A percentile compares a stretch with the other conserved stretches of the same genome.
These are phyloP conservation scores for Zeuzera pyrina DNA, from an alignment of 2,888 invertebrate genomes.

Conservation along the genomic window DNA sequence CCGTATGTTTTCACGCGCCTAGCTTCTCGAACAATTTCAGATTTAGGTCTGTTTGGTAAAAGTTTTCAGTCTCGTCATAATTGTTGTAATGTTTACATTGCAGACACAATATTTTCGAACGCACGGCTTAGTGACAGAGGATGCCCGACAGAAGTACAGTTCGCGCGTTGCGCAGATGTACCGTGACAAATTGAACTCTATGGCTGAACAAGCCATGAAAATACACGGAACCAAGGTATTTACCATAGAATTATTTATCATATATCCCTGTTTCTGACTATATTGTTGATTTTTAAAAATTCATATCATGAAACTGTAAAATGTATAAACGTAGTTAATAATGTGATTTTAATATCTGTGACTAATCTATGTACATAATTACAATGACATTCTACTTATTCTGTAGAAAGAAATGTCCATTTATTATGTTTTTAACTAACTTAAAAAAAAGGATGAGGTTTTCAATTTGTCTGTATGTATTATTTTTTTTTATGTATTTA, in stretches of 20 bases:
- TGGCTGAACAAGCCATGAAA: constrained; percentile 91
- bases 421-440: too few relatives aligned
- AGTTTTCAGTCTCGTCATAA: background rate
- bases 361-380: too few relatives aligned
- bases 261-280: constrained; percentile 2
- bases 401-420: too few relatives aligned
- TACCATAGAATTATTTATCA: constrained; percentile 7
- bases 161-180: constrained; percentile 96
- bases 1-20: constrained; percentile 70
- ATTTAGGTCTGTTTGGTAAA: background rate
- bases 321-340: too few relatives aligned
- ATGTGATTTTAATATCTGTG: too few relatives aligned
- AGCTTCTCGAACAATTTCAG: background rate
- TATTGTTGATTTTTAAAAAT: constrained; percentile 6
- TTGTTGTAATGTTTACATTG: constrained; percentile 18
- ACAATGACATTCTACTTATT: too few relatives aligned
- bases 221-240: constrained; percentile 89
- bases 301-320: too few relatives aligned
- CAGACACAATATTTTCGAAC: constrained; percentile 94
- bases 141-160: constrained; percentile 97
- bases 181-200: constrained; percentile 86
- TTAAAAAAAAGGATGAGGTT: too few relatives aligned
- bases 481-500: too few relatives aligned
- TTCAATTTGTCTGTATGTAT: too few relatives aligned
- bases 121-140: constrained; percentile 91